Evolutionary conservation across 2,888 invertebrate species (phyloP).

Genomic region (Apodemia hepburni): DNA sequence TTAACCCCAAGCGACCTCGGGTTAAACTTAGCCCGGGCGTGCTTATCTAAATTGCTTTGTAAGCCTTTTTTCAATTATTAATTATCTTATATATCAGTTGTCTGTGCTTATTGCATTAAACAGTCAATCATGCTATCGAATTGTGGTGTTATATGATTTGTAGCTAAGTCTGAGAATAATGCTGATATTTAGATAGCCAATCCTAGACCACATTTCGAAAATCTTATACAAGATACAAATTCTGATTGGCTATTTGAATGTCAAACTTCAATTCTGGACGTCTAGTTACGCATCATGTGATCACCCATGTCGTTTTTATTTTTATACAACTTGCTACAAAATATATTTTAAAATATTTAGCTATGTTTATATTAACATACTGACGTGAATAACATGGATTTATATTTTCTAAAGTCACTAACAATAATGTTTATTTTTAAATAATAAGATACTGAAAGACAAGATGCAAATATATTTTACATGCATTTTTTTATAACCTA

Average conservation of each 20-base stretch:
- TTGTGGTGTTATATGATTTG: not conserved
- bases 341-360: constrained; percentile 1
- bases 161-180: not conserved
- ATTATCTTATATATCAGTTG: not conserved
- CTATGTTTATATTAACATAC: not conserved
- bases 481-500: not conserved
- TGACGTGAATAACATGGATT: not conserved
- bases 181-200: not conserved
- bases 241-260: not conserved
- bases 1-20: too few relatives aligned
- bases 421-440: not conserved
- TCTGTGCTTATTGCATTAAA: not conserved
- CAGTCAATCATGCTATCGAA: not conserved
- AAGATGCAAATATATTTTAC: not conserved
- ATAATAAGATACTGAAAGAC: not conserved
- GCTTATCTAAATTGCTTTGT: too few relatives aligned
- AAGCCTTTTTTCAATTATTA: too few relatives aligned
- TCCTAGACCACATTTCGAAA: not conserved
- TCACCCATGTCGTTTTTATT: constrained; percentile 3
- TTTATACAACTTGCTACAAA: constrained; percentile 13
- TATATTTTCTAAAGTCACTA: not conserved
- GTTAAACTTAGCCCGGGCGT: too few relatives aligned
- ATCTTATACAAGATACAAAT: not conserved
- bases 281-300: not conserved
- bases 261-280: not conserved